These are phyloP conservation scores for Tinea semifulvella DNA, from an alignment of 2,888 invertebrate species.

Conservation along the genomic window DNA sequence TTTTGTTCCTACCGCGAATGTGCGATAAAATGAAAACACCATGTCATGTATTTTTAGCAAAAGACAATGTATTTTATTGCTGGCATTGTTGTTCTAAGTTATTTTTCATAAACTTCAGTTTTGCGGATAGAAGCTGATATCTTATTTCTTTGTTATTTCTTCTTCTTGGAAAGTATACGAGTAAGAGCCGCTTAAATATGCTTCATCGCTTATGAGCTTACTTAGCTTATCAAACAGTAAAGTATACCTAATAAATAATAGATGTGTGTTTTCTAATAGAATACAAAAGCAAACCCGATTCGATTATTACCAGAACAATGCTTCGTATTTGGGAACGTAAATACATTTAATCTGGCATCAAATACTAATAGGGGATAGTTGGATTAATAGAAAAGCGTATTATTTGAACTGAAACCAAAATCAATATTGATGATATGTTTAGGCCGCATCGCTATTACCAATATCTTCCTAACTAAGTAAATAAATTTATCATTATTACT, in stretches of 20 bases:
- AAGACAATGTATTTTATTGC: no score
- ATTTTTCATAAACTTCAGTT: no score
- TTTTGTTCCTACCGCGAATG: conserved; percentile 11
- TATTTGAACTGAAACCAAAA: conserved; percentile 11
- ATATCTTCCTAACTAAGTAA: conserved; percentile 9
- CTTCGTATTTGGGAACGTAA: background rate
- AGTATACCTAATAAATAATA: no score
- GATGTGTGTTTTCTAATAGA: background rate
- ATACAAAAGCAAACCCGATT: background rate
- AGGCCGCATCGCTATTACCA: conserved; percentile 2
- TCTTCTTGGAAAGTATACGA: no score
- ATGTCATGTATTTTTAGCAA: background rate
- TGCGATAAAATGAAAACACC: background rate
- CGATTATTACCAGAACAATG: conserved; percentile 4
- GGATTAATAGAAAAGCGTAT: conserved; percentile 12
- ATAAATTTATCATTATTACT: conserved; percentile 9
- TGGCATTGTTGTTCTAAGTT: no score
- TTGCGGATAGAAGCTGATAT: no score
- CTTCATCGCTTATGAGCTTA: no score
- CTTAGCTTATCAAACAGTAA: no score
- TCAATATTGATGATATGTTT: conserved; percentile 11
- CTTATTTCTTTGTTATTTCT: no score
- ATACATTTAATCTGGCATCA: conserved; percentile 10
- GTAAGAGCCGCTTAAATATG: no score
- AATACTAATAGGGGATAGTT: conserved; percentile 11